Conservation (phyloP, 2,113 vertebrate genomes). For the Ageneiosus marmoratus region DNA sequence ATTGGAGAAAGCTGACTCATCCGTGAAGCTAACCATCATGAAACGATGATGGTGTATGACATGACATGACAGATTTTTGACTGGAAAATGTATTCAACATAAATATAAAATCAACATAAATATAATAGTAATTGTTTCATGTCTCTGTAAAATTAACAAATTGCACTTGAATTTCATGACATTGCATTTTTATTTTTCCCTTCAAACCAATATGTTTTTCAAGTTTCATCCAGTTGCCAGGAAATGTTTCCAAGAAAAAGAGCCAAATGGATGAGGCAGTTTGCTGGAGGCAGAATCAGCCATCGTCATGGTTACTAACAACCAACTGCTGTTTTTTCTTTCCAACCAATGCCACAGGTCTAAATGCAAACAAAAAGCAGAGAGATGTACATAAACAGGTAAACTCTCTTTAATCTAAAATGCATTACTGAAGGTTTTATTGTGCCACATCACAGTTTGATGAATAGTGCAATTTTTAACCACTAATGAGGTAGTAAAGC, state of each 20-base stretch:
- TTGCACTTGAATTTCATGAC: constrained; percentile 44
- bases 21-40: too few species aligned
- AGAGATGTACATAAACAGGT: constrained; percentile 37
- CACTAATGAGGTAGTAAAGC: constrained; percentile 53
- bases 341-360: too few species aligned
- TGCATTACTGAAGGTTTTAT: constrained; percentile 43
- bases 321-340: neutral
- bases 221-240: constrained; percentile 19
- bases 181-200: constrained; percentile 50
- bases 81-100: neutral
- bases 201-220: constrained; percentile 40
- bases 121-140: neutral
- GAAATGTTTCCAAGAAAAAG: neutral
- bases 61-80: neutral
- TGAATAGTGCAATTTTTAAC: constrained; percentile 51
- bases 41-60: too few species aligned
- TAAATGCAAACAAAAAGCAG: constrained; percentile 4
- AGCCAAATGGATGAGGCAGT: constrained; percentile 25
- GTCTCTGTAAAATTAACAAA: constrained; percentile 12
- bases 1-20: too few species aligned
- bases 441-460: constrained; percentile 46
- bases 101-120: constrained; percentile 4
- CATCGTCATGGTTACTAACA: constrained; percentile 43
- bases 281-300: constrained; percentile 20
- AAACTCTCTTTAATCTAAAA: constrained; percentile 56